Evolutionary conservation across 2,888 invertebrate genomes (phyloP).

Genomic region (Tortricodes alternella): DNA sequence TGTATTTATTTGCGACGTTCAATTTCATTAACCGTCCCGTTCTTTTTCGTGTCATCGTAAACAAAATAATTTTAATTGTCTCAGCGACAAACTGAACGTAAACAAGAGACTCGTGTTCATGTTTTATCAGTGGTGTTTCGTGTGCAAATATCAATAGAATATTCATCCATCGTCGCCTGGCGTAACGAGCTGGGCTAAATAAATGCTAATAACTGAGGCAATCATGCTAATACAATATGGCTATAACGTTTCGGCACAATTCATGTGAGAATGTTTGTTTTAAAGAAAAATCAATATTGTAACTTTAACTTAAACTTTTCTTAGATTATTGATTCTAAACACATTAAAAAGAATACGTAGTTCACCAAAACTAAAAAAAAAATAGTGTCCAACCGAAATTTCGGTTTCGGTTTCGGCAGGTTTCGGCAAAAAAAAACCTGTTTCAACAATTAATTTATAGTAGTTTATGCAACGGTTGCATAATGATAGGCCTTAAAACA

Average conservation of each 20-base stretch:
- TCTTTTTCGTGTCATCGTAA: too few species aligned
- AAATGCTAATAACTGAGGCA: conserved; percentile 72
- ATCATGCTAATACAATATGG: conserved; percentile 73
- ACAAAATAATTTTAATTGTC: conserved; percentile 12
- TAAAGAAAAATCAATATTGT: neutral
- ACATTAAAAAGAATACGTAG: too few species aligned
- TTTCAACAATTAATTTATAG: too few species aligned
- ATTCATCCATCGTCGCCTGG: conserved; percentile 54
- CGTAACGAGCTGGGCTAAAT: conserved; percentile 67
- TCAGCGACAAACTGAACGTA: conserved; percentile 7
- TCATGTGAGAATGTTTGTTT: conserved; percentile 30
- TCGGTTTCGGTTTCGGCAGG: too few species aligned
- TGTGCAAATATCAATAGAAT: conserved; percentile 60
- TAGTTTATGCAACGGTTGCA: too few species aligned
- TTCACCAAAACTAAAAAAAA: too few species aligned
- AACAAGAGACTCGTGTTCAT: conserved; percentile 4
- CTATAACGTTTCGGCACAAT: conserved; percentile 43
- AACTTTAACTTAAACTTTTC: neutral
- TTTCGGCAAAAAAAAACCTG: too few species aligned
- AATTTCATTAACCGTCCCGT: too few species aligned
- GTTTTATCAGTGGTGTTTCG: conserved; percentile 31
- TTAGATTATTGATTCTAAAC: too few species aligned
- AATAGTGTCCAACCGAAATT: too few species aligned
- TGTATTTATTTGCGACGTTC: too few species aligned
- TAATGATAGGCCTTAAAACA: too few species aligned